Base-by-base conservation (phyloP, 2,888 invertebrate genomes). In the Augochlorella aurata region DNA sequence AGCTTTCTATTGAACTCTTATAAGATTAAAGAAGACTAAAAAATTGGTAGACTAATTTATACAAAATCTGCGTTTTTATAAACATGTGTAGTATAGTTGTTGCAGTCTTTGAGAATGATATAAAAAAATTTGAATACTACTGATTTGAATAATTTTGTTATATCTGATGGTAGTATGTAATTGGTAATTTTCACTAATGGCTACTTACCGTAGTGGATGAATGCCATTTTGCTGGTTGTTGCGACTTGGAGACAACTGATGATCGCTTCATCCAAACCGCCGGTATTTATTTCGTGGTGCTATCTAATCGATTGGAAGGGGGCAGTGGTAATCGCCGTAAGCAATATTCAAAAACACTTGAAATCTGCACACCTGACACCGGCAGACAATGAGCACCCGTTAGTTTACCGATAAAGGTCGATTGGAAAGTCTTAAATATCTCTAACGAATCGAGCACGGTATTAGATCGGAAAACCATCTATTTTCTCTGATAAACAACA, bases 241-340 rank as follows among this genome's bases (percentile, higher is more conserved):
- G 24, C 47, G 50, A 49, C 7, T 45, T 9, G 5, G 10, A 61
- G n/a, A 49, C n/a, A 47, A 87, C 68, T 81, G 58, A 77, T 44
- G 29, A 52, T 52, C 47, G 44, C 10, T 38, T 7, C 16, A 44
- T 8, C 9, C 4, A 8, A n/a, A 71, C 4, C 0, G 29, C 61
- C 38, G 45, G 45, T 88, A 88, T 87, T 83, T 88, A 88, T 88
- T 83, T 44, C 4, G 7, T 12, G 54, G 29, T 29, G 67, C 12
- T 87, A 88, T 88, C 88, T 88, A 88, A 88, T 88, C 81, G 58
- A 74, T 66, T 29, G 8, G 18, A 14, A 1, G 24, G 24, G 14
- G 9, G 18, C 29, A 61, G 29, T 16, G 29, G 29, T 44, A 79
- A 89, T 83, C 80, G 83, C 74, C 69, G 29, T 18, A 9, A 38